Conservation (phyloP, 2,888 invertebrate genomes). For the Athetis lepigone region DNA sequence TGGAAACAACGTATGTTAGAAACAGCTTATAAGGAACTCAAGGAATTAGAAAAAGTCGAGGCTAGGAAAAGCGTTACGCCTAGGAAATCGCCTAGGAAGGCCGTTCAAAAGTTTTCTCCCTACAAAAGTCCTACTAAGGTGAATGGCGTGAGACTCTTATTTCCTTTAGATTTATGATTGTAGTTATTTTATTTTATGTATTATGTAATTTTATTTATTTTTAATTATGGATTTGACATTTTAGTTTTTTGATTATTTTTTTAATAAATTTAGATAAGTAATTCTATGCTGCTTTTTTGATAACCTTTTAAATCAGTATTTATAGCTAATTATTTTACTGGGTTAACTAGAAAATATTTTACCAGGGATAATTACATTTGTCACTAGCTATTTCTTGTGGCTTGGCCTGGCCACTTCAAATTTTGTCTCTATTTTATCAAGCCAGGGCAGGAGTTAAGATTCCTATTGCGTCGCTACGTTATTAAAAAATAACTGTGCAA, state of each 20-base stretch:
- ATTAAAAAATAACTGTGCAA: too few species aligned
- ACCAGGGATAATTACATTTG: not conserved
- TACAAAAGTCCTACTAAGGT: conserved; percentile 75
- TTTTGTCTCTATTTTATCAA: too few species aligned
- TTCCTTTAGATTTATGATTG: conserved; percentile 72
- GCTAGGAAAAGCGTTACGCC: conserved; percentile 64
- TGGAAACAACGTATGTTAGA: conserved; percentile 91
- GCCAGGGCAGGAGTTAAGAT: too few species aligned
- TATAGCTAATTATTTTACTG: not conserved
- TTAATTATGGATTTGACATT: conserved; percentile 37
- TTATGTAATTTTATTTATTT: conserved; percentile 21
- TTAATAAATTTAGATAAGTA: conserved; percentile 16
- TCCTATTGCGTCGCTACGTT: too few species aligned
- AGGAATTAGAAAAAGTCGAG: conserved; percentile 65
- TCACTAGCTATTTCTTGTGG: too few species aligned
- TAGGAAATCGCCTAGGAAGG: conserved; percentile 79
- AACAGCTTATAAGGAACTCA: conserved; percentile 82
- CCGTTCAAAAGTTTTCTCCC: conserved; percentile 79
- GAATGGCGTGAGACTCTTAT: conserved; percentile 79
- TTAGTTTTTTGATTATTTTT: conserved; percentile 12
- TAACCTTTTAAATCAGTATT: not conserved
- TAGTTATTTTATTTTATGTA: conserved; percentile 10
- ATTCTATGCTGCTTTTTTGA: not conserved
- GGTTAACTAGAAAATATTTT: not conserved
- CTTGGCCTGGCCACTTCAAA: too few species aligned